Evolutionary conservation across 2,797 vertebrate species (phyloP), one percentile per base, ranked within the genome.

Genomic region (Clarias platycephalus): DNA sequence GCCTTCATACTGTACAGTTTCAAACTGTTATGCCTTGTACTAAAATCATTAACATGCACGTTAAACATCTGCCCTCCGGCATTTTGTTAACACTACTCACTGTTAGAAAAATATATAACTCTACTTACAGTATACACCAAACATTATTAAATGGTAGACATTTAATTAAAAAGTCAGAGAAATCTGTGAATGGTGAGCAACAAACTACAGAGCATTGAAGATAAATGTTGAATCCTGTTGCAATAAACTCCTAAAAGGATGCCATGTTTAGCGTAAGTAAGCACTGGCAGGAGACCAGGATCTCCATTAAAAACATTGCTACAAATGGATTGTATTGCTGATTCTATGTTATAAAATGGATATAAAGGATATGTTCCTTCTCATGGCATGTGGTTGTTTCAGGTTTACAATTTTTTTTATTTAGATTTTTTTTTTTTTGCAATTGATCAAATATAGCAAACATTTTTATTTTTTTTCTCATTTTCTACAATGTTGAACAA

Each of bases 301-400:
- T 34, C 83, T 53, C 82, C 83, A 85, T 89, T 88, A 85, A 71
- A 87, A 80, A 37, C 58, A 82, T 53, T 70, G 75, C 63, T 40
- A 53, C 40, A 76, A 84, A 70, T 31, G 62, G 40, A 86, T 12
- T 68, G 55, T 63, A 55, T 67, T 58, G 66, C 78, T 68, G 64
- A 79, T 83, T 83, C 24, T 15, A 5, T 60, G 4, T 53, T 62
- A 40, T 37, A 26, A 40, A 75, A 70, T 55, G 3, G 24, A 78
- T n/a, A 40, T 13, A 40, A 63, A 37, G 44, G 22, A 49, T 53
- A 49, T 49, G 44, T 49, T 13, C 44, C 44, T 49, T 49, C 44
- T 64, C 55, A 77, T 64, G 60, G 44, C n/a, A 20, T 12, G 34
- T 24, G 20, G 10, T 55, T 31, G 26, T 28, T 55, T 53, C 26